Conservation (phyloP, 2,113 vertebrate genomes). For the Smithornis capensis region DNA sequence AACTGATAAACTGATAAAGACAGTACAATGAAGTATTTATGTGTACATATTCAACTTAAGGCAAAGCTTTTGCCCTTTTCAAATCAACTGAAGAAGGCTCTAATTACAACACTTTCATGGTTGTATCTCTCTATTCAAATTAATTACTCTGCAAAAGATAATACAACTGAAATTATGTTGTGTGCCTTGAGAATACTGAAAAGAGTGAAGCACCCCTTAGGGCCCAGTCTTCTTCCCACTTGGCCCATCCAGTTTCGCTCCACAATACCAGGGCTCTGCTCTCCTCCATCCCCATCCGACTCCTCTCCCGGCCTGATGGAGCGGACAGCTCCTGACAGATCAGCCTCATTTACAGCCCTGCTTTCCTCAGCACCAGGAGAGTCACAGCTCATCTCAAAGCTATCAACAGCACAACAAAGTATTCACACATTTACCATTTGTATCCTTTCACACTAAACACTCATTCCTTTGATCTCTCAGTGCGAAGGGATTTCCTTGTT, state of each 20-base stretch:
- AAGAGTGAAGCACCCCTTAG: not conserved
- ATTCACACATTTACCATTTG: conserved; percentile 1
- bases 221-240: not conserved
- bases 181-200: not conserved
- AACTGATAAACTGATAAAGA: not conserved
- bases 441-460: conserved; percentile 15
- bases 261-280: not conserved
- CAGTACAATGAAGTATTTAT: not conserved
- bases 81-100: conserved; percentile 28
- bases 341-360: not conserved
- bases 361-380: not conserved
- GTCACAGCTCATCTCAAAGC: not conserved
- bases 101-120: not conserved
- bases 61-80: conserved; percentile 20
- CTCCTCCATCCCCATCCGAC: rapidly evolving
- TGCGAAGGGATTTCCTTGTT: not conserved
- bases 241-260: not conserved
- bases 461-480: not conserved
- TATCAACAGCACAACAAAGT: conserved; percentile 33
- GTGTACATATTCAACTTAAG: not conserved
- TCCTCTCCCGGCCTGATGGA: not conserved
- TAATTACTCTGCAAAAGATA: conserved; percentile 28
- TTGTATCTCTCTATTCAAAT: not conserved
- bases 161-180: conserved; percentile 20
- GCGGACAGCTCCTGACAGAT: not conserved